These are phyloP conservation scores for Eupithecia pulchellata DNA, from an alignment of 2,888 invertebrate species.

Conservation along the genomic window DNA sequence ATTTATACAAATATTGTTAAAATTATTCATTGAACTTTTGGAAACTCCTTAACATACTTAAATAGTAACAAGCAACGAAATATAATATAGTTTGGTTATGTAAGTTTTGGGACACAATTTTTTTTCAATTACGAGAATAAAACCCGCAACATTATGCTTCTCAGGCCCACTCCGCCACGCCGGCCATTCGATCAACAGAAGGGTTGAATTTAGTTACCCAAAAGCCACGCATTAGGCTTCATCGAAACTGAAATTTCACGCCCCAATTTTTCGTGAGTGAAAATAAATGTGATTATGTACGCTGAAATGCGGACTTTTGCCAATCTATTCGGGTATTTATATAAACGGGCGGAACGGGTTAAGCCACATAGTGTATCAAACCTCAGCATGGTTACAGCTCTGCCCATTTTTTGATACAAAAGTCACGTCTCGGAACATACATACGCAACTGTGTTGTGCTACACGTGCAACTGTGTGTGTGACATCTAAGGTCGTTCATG, in stretches of 20 bases:
- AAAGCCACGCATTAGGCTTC: neutral
- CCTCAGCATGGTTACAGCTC: too few relatives aligned
- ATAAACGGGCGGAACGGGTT: neutral
- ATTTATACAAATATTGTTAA: too few relatives aligned
- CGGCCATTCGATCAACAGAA: neutral
- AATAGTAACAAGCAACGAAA: neutral
- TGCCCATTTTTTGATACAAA: too few relatives aligned
- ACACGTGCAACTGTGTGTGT: too few relatives aligned
- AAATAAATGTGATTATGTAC: constrained; percentile 30
- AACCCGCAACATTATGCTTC: neutral
- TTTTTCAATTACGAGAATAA: neutral
- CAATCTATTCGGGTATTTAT: constrained; percentile 15
- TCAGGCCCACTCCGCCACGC: neutral
- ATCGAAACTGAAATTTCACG: constrained; percentile 26
- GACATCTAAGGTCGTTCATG: too few relatives aligned
- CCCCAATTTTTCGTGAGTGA: constrained; percentile 29
- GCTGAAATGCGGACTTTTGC: constrained; percentile 12
- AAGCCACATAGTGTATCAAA: neutral
- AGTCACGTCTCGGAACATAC: too few relatives aligned
- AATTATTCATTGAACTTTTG: too few relatives aligned
- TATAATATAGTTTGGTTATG: too few relatives aligned
- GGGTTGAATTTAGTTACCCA: neutral
- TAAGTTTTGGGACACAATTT: neutral
- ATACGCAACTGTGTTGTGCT: too few relatives aligned
- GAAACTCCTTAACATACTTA: neutral